These are phyloP conservation scores for Drosophila dives DNA, from an alignment of 2,888 invertebrate species.

Conservation along the genomic window DNA sequence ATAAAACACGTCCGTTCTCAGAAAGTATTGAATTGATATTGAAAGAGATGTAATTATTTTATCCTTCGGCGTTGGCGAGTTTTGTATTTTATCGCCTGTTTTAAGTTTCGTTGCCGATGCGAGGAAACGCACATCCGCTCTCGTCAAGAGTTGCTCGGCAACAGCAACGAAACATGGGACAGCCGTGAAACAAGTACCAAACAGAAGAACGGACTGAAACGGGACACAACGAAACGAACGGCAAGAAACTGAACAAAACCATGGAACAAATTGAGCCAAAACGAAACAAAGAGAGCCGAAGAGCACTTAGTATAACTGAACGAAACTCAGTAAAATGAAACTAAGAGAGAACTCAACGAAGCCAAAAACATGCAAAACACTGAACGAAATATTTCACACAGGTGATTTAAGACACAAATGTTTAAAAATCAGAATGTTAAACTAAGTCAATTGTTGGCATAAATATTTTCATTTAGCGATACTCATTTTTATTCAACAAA, in stretches of 20 bases:
- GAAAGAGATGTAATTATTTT: constrained; percentile 13
- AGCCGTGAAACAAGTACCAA: constrained; percentile 9
- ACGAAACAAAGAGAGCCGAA: constrained; percentile 36
- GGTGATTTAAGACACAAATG: constrained; percentile 5
- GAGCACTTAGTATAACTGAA: constrained; percentile 1
- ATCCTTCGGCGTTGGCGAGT: constrained; percentile 32
- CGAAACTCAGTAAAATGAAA: constrained; percentile 25
- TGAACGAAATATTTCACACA: constrained; percentile 19
- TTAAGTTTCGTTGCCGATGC: constrained; percentile 48
- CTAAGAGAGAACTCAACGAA: constrained; percentile 37
- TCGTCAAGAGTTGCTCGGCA: constrained; percentile 61
- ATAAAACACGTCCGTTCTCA: constrained; percentile 11
- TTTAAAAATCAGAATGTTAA: not conserved
- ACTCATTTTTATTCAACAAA: not conserved
- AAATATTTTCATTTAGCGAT: not conserved
- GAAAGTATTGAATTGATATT: constrained; percentile 29
- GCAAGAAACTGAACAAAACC: constrained; percentile 8
- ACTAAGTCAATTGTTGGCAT: constrained; percentile 5
- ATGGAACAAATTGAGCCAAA: constrained; percentile 14
- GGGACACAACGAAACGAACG: constrained; percentile 6
- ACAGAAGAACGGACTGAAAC: constrained; percentile 25
- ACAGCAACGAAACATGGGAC: constrained; percentile 45
- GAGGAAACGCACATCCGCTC: constrained; percentile 46
- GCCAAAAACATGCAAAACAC: not conserved
- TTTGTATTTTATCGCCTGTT: constrained; percentile 33